Percentiles rank a stretch among this genome's conserved stretches.
Conservation (phyloP, 2,113 vertebrate genomes). For the Etia nguti region DNA sequence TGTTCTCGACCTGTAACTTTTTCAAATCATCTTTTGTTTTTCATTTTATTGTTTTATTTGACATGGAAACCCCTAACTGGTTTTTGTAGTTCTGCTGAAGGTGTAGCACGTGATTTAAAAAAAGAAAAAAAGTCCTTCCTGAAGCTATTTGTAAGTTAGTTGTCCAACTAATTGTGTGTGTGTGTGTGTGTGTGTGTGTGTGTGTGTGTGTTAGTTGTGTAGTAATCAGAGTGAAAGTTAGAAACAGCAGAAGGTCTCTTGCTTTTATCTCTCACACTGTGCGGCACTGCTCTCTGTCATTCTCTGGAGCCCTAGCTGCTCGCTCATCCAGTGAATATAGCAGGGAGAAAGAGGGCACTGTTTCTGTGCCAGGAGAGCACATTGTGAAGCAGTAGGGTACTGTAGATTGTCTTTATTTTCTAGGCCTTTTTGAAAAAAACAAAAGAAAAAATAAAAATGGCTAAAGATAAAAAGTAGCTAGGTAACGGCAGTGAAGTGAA, state of each 20-base stretch:
- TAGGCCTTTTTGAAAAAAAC: background rate
- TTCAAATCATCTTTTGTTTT: background rate
- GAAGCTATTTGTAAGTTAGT: background rate
- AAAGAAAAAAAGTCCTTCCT: background rate
- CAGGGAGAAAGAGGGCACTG: background rate
- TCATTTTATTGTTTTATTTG: background rate
- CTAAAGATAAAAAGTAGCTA: background rate
- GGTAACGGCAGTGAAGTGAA: background rate
- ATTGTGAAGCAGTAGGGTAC: background rate
- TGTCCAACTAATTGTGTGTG: background rate
- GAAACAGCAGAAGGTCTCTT: background rate
- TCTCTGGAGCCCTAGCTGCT: background rate
- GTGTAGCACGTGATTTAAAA: background rate
- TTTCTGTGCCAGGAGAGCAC: background rate
- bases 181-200: background rate
- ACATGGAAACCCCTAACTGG: background rate
- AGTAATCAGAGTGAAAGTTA: background rate
- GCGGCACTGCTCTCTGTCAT: background rate
- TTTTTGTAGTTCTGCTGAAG: background rate
- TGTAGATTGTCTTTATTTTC: background rate
- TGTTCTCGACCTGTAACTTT: background rate
- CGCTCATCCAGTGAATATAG: background rate
- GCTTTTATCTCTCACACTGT: background rate
- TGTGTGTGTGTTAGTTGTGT: background rate
- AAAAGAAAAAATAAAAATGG: background rate